A percentile compares a stretch with the other conserved stretches of the same genome.
Evolutionary conservation across 2,113 vertebrate genomes (phyloP).

Genomic region (Emberiza fucata): DNA sequence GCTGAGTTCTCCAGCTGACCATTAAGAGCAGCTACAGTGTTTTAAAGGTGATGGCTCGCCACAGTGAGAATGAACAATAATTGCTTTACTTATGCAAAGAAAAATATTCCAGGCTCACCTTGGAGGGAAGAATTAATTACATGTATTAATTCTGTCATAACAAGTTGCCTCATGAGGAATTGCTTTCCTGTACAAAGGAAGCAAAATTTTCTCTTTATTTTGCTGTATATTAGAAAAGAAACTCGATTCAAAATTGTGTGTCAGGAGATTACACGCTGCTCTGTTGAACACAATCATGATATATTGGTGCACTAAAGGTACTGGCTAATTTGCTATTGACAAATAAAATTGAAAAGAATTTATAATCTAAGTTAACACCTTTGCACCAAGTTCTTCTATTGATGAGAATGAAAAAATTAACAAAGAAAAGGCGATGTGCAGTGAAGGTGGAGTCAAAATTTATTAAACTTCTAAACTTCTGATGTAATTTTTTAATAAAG

Average conservation of each 20-base stretch:
- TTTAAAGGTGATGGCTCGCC: not conserved
- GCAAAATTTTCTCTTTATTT: not conserved
- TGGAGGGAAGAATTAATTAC: not conserved
- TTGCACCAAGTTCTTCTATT: not conserved
- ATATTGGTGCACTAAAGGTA: not conserved
- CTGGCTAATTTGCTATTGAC: not conserved
- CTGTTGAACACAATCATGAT: not conserved
- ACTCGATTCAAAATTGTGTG: not conserved
- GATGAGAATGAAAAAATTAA: not conserved
- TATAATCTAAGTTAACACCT: not conserved
- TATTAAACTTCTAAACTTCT: not conserved
- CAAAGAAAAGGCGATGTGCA: not conserved
- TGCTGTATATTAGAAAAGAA: not conserved
- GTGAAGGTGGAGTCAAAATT: not conserved
- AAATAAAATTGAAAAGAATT: not conserved
- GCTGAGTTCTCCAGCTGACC: slow-evolving; percentile 4
- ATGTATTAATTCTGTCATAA: not conserved
- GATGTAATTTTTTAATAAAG: not conserved
- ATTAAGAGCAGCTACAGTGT: not conserved
- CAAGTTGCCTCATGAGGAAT: not conserved
- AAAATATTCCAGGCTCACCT: not conserved
- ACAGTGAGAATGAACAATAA: not conserved
- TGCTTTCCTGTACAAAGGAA: not conserved
- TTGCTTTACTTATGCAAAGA: not conserved
- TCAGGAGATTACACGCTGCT: not conserved